Percentiles rank a stretch among this genome's conserved stretches.
Conservation (phyloP, 2,113 vertebrate genomes). For the Tachuris rubrigastra region DNA sequence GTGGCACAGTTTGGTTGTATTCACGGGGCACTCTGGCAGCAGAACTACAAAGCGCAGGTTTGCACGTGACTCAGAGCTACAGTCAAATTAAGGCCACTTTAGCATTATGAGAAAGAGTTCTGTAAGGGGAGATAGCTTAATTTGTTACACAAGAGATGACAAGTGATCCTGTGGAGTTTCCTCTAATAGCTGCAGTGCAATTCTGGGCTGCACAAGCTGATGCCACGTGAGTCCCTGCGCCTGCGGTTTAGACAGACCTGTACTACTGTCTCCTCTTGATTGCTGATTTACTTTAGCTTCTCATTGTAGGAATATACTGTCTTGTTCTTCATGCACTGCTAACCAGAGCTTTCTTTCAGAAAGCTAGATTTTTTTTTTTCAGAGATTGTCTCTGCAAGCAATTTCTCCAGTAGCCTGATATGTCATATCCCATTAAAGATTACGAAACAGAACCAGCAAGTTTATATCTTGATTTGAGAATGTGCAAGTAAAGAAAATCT, state of each 20-base stretch:
- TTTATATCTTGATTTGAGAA: conserved; percentile 52
- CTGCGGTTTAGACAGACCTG: not conserved
- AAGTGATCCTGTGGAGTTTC: not conserved
- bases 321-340: not conserved
- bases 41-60: not conserved
- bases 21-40: not conserved
- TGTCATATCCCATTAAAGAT: conserved; percentile 53
- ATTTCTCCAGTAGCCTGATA: conserved; percentile 47
- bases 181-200: not conserved
- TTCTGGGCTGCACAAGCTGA: not conserved
- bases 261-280: not conserved
- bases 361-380: not conserved
- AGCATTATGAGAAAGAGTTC: not conserved
- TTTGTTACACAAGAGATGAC: not conserved
- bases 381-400: not conserved
- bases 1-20: not conserved
- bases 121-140: not conserved
- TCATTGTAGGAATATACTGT: not conserved
- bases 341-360: not conserved
- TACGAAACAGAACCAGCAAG: conserved; percentile 41
- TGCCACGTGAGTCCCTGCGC: not conserved
- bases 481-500: not conserved
- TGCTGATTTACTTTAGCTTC: conserved; percentile 8
- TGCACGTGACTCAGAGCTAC: not conserved
- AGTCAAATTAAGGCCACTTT: not conserved